Evolutionary conservation across 2,113 vertebrate genomes (phyloP).

Genomic region (Meleagris gallopavo): DNA sequence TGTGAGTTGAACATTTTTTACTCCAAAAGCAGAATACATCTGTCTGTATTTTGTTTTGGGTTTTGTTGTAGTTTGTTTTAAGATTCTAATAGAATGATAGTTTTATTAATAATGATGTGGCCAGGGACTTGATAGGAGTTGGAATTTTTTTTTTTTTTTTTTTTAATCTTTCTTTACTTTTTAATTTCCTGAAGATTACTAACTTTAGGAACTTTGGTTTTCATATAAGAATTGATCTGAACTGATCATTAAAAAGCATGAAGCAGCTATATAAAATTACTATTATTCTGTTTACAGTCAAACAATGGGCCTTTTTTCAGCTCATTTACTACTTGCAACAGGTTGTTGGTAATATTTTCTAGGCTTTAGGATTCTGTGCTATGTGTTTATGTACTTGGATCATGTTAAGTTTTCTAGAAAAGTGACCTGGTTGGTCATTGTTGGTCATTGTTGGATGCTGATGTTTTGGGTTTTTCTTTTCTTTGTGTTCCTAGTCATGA

Average conservation of each 20-base stretch:
- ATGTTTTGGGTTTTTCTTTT: neutral
- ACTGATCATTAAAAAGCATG: neutral
- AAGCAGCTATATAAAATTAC: neutral
- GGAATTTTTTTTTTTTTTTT: too few species aligned
- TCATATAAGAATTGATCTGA: neutral
- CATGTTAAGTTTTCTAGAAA: neutral
- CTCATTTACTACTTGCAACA: neutral
- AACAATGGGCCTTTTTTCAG: neutral
- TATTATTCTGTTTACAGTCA: neutral
- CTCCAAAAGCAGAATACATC: neutral
- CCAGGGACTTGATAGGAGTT: neutral
- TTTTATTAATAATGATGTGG: neutral
- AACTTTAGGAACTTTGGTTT: neutral
- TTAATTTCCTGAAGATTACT: neutral
- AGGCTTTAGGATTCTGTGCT: neutral
- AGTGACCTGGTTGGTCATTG: neutral
- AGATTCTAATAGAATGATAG: neutral
- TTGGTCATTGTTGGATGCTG: neutral
- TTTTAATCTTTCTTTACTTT: too few species aligned
- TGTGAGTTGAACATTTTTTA: neutral
- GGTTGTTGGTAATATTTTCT: neutral
- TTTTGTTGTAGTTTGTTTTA: neutral
- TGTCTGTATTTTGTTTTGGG: too few species aligned
- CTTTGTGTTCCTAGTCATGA: neutral
- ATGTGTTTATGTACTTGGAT: neutral